Evolutionary conservation across 2,888 invertebrate species (phyloP).

Genomic region (Scrobipalpa costella): DNA sequence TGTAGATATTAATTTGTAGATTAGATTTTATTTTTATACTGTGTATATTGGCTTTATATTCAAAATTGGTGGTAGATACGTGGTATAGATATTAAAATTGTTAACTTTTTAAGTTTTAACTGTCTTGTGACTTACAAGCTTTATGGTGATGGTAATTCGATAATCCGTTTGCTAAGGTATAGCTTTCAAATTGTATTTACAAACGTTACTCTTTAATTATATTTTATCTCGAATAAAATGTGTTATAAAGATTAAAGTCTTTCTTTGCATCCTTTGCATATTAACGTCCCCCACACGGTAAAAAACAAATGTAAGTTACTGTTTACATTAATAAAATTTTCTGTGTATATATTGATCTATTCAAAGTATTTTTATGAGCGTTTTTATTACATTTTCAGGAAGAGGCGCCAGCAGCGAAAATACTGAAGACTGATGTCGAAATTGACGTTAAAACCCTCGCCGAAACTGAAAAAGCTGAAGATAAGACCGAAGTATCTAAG

Average conservation of each 20-base stretch:
- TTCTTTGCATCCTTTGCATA: background rate
- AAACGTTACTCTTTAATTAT: background rate
- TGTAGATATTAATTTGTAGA: too few relatives aligned
- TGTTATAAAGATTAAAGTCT: background rate
- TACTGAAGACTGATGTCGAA: slow-evolving; percentile 75
- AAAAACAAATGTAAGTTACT: slow-evolving; percentile 1
- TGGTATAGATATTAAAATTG: too few relatives aligned
- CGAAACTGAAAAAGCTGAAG: slow-evolving; percentile 15
- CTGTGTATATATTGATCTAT: background rate
- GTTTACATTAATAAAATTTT: background rate
- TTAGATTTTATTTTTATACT: too few relatives aligned
- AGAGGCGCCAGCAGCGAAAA: slow-evolving; percentile 73
- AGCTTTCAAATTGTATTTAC: background rate
- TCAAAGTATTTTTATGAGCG: background rate
- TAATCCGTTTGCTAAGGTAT: background rate
- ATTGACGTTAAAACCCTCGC: slow-evolving; percentile 53
- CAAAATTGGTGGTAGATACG: too few relatives aligned
- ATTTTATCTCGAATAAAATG: background rate
- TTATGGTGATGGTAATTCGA: background rate
- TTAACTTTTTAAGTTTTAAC: too few relatives aligned
- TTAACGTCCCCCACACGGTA: background rate
- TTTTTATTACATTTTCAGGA: slow-evolving; percentile 50
- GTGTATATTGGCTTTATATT: too few relatives aligned
- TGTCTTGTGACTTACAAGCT: background rate
- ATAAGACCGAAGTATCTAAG: slow-evolving; percentile 29